Percentiles rank a stretch among this genome's conserved stretches.
These are phyloP conservation scores for Liasis olivaceus DNA, from an alignment of 2,797 vertebrate species.

Conservation along the genomic window DNA sequence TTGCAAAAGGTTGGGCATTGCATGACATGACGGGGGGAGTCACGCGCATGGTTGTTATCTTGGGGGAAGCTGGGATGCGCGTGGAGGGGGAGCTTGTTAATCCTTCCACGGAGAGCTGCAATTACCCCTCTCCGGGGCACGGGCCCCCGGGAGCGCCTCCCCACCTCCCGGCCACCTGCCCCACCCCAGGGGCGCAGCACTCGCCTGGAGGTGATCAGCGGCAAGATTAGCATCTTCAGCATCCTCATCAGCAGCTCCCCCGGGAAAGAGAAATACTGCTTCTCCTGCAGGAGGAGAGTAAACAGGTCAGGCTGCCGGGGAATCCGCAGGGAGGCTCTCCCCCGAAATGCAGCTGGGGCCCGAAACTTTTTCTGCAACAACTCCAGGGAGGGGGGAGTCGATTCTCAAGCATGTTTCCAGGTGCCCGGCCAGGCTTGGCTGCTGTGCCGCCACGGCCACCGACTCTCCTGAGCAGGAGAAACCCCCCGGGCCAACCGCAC, in stretches of 20 bases:
- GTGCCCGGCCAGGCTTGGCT: not conserved
- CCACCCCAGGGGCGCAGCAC: not conserved
- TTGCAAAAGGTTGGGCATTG: not conserved
- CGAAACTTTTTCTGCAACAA: not conserved
- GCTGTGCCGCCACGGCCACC: not conserved
- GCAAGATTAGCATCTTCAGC: slow-evolving; percentile 90
- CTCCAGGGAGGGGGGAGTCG: not conserved
- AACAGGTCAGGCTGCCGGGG: too few relatives aligned
- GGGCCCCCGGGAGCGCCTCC: not conserved
- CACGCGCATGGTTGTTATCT: not conserved
- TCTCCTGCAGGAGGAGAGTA: slow-evolving; percentile 73
- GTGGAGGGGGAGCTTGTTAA: too few relatives aligned
- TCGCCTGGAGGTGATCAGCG: slow-evolving; percentile 90
- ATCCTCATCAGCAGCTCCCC: slow-evolving; percentile 90
- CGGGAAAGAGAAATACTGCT: slow-evolving; percentile 89
- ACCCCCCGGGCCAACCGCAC: not conserved
- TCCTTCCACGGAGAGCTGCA: too few relatives aligned
- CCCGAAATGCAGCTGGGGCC: not conserved
- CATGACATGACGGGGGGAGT: not conserved
- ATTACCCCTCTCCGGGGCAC: not conserved
- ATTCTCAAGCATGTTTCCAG: not conserved
- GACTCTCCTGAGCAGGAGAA: not conserved
- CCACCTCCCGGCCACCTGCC: not conserved
- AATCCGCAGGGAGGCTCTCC: too few relatives aligned
- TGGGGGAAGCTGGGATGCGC: not conserved